phyloP scores from a whole-genome alignment of 2,113 vertebrate species.

The Thryonomys swinderianus region DNA sequence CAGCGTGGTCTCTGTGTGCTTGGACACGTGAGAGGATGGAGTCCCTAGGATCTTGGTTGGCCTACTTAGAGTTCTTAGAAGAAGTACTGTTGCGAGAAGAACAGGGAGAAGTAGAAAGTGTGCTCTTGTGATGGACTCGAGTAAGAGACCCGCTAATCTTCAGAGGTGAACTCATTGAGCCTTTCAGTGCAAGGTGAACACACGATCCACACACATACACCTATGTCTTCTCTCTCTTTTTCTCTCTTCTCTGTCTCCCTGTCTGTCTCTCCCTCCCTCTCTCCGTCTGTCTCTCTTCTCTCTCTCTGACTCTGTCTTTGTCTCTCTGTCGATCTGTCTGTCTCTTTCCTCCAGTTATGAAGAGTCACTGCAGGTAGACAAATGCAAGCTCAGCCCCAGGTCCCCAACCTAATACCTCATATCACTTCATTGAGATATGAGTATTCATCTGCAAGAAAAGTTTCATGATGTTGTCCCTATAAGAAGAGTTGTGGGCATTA shows the following conservation, averaged over 20 bases:
- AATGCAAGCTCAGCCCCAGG: background rate
- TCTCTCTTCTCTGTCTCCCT: background rate
- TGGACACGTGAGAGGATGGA: background rate
- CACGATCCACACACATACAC: background rate
- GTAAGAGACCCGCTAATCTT: background rate
- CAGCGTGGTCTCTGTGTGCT: background rate
- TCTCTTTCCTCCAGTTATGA: background rate
- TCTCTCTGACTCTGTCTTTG: rapidly evolving
- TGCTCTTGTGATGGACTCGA: background rate
- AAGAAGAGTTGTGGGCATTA: background rate
- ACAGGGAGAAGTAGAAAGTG: rapidly evolving
- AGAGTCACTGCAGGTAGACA: background rate
- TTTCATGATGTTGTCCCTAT: background rate
- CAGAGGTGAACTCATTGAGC: background rate
- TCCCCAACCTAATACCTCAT: background rate
- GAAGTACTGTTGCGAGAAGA: background rate
- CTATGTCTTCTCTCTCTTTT: background rate
- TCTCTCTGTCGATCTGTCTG: background rate
- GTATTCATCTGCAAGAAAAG: background rate
- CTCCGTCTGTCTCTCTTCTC: background rate
- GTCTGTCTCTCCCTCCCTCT: background rate
- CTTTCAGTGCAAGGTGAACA: background rate
- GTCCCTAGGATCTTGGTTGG: background rate
- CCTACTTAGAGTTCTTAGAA: background rate
- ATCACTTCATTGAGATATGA: background rate